A percentile compares a stretch with the other conserved stretches of the same genome.
These are phyloP conservation scores for Idaea straminata DNA, from an alignment of 2,888 invertebrate species.

Conservation along the genomic window DNA sequence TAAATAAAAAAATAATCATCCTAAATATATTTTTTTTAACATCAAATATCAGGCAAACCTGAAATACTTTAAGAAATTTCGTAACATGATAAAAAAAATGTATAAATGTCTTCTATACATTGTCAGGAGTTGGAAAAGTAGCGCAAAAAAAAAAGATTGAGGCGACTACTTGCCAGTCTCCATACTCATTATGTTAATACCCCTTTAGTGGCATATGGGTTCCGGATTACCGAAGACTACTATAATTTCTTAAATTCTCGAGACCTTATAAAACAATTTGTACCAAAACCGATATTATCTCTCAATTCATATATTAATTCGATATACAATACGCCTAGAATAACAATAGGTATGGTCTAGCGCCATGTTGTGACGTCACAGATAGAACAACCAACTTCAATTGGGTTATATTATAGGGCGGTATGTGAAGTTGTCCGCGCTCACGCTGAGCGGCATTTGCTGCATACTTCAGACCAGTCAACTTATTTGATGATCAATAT, in stretches of 20 bases:
- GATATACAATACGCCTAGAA: not conserved
- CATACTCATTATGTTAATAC: no score
- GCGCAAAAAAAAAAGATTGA: no score
- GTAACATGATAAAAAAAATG: no score
- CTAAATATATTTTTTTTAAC: no score
- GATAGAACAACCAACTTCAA: not conserved
- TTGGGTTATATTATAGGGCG: not conserved
- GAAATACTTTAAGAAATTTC: no score
- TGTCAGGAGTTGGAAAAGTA: no score
- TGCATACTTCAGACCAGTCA: not conserved
- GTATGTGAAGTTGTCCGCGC: not conserved
- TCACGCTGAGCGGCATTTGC: not conserved
- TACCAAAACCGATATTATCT: constrained; percentile 14
- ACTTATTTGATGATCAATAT: not conserved
- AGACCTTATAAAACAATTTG: constrained; percentile 9
- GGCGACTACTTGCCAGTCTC: no score
- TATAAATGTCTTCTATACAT: no score
- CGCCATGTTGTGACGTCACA: not conserved
- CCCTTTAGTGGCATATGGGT: not conserved
- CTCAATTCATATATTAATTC: not conserved
- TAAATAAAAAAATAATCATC: not conserved
- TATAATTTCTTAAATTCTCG: not conserved
- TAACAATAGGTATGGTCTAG: not conserved
- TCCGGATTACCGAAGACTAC: not conserved
- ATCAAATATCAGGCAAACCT: no score